These are phyloP conservation scores for Acanthoscelides obtectus DNA, from an alignment of 2,888 invertebrate genomes.

Conservation along the genomic window DNA sequence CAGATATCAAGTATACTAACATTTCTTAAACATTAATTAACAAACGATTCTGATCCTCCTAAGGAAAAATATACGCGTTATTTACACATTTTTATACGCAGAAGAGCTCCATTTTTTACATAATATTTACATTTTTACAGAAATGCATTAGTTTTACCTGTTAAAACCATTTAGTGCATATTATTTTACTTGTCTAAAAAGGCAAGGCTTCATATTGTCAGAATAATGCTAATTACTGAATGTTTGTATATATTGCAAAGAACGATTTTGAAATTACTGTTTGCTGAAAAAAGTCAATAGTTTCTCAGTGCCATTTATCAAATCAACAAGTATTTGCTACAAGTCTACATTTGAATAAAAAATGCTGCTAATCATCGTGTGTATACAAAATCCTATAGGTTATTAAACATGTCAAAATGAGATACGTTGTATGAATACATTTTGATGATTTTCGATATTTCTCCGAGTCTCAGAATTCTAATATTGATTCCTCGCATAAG, in stretches of 20 bases:
- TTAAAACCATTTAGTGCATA: conserved; percentile 2
- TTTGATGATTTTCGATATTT: no score
- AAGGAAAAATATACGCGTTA: not conserved
- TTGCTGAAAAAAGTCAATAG: no score
- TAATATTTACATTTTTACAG: not conserved
- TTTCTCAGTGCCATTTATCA: no score
- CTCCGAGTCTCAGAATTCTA: no score
- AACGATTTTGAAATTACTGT: no score
- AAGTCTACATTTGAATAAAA: no score
- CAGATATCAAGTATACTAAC: not conserved
- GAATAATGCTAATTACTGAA: not conserved
- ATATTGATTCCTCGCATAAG: no score
- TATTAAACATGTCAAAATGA: not conserved
- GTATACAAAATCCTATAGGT: not conserved
- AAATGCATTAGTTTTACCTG: not conserved
- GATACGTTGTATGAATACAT: not conserved
- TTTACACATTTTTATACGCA: not conserved
- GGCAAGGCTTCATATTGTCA: not conserved
- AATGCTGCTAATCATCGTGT: not conserved
- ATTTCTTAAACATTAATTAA: not conserved
- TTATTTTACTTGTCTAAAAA: not conserved
- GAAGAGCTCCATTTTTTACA: not conserved
- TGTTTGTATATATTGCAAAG: no score
- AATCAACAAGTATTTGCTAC: no score
- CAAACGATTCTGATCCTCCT: not conserved